Evolutionary conservation across 2,888 invertebrate genomes (phyloP).

Genomic region (Eristalis pertinax): DNA sequence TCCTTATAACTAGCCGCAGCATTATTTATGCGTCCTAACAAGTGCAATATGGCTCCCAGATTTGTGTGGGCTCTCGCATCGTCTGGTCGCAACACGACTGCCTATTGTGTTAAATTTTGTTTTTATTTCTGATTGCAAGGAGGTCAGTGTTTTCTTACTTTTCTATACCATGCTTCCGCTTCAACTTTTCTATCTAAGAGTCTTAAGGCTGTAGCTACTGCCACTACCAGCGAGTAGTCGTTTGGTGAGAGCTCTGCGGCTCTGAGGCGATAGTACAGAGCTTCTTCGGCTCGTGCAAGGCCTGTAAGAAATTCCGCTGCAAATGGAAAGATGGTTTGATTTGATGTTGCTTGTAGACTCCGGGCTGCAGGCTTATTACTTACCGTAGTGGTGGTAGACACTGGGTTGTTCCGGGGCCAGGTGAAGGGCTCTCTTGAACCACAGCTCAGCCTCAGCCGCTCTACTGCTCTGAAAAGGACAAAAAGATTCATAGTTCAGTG

Average conservation of each 20-base stretch:
- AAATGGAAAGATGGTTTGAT: constrained; percentile 68
- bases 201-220: constrained; percentile 93
- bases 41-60: constrained; percentile 96
- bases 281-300: constrained; percentile 89
- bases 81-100: constrained; percentile 83
- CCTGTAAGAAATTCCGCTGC: constrained; percentile 94
- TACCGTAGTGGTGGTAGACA: constrained; percentile 95
- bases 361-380: constrained; percentile 75
- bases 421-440: constrained; percentile 92
- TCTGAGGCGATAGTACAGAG: constrained; percentile 89
- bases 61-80: constrained; percentile 96
- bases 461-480: constrained; percentile 86
- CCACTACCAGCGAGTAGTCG: constrained; percentile 92
- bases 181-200: constrained; percentile 90
- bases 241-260: constrained; percentile 90
- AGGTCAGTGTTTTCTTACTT: constrained; percentile 82
- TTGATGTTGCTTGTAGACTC: background rate
- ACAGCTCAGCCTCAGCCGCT: constrained; percentile 91
- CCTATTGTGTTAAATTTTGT: constrained; percentile 74
- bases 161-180: constrained; percentile 93
- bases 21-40: constrained; percentile 93
- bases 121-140: background rate
- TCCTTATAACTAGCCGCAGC: constrained; percentile 93
- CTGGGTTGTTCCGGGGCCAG: constrained; percentile 92
- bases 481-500: background rate